A percentile compares a stretch with the other conserved stretches of the same genome.
Conservation (phyloP, 92 coral and sea anemone species). For the Ricordea florida region DNA sequence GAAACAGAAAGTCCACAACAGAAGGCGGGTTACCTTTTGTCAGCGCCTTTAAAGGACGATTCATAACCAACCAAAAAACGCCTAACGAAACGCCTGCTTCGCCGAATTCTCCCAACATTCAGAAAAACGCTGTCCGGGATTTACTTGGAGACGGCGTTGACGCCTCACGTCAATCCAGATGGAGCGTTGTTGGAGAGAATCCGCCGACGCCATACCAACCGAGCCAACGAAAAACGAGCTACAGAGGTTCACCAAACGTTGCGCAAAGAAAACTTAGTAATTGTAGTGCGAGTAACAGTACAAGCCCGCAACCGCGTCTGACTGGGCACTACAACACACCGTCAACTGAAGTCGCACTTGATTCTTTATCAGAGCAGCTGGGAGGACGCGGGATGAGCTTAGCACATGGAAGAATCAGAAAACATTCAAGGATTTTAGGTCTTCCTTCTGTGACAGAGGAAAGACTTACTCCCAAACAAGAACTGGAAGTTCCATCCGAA, state of each 20-base stretch:
- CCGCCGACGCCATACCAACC: background rate
- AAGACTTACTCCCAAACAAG: background rate
- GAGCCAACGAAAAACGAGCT: background rate
- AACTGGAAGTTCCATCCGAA: background rate
- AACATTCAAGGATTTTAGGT: background rate
- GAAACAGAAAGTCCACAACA: background rate
- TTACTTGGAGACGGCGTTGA: background rate
- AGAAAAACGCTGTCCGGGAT: background rate
- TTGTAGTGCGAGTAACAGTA: background rate
- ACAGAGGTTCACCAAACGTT: background rate
- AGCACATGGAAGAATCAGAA: slow-evolving; percentile 1
- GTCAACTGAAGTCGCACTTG: background rate
- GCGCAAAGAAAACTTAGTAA: background rate
- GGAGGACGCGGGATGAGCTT: slow-evolving; percentile 33
- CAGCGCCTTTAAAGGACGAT: background rate
- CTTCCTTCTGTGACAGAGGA: slow-evolving; percentile 78
- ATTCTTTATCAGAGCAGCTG: slow-evolving; percentile 6
- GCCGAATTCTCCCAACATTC: background rate
- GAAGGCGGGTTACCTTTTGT: background rate
- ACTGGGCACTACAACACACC: background rate
- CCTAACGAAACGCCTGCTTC: background rate
- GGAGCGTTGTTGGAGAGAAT: slow-evolving; percentile 10
- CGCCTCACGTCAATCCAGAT: background rate
- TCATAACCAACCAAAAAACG: background rate
- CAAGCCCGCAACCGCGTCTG: background rate